These are phyloP conservation scores for Antrozous pallidus DNA, from an alignment of 2,797 vertebrate genomes.

Conservation along the genomic window DNA sequence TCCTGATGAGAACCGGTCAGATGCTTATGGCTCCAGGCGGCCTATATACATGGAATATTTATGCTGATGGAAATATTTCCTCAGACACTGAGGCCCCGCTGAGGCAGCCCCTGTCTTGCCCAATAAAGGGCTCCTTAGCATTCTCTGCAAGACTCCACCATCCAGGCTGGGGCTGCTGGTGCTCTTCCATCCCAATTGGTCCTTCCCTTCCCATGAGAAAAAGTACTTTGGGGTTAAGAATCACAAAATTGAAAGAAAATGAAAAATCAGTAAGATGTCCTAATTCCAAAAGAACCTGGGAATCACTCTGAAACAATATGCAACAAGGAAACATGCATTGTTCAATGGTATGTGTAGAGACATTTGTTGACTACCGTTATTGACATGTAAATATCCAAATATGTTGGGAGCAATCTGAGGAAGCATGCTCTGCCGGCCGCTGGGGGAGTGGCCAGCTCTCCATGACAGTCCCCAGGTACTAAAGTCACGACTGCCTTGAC, in stretches of 20 bases:
- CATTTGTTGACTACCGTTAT: background rate
- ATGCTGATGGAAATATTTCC: background rate
- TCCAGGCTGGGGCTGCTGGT: background rate
- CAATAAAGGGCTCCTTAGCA: background rate
- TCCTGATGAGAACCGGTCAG: background rate
- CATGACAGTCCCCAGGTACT: background rate
- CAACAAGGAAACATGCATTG: background rate
- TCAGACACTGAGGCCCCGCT: background rate
- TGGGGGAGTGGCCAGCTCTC: background rate
- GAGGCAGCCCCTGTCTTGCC: background rate
- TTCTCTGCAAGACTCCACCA: background rate
- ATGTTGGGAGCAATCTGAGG: background rate
- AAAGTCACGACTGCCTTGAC: background rate
- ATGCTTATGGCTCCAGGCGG: background rate
- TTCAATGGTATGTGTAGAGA: background rate
- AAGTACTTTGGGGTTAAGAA: background rate
- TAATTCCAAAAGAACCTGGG: background rate
- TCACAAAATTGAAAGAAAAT: background rate
- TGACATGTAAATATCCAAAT: background rate
- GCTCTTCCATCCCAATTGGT: background rate
- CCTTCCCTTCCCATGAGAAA: background rate
- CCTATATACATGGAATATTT: background rate
- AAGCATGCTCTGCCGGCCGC: background rate
- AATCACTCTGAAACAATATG: background rate
- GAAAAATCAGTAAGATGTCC: background rate